phyloP scores from a whole-genome alignment of 35 echinoderm and acorn worm species.

The Apostichopus japonicus region DNA sequence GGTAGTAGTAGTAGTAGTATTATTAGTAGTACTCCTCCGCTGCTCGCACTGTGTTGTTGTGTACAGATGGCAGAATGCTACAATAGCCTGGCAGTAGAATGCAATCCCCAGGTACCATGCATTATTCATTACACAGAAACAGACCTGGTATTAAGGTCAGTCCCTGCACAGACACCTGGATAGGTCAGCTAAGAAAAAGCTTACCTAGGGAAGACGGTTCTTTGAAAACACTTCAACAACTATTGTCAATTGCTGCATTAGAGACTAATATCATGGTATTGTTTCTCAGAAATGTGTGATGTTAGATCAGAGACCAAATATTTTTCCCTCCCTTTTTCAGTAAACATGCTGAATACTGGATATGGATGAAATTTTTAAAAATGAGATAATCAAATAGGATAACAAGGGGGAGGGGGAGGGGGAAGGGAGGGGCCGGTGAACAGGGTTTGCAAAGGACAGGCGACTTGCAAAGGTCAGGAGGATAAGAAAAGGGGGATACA shows the following conservation, averaged over 20 bases:
- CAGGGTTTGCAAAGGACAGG: too few relatives aligned
- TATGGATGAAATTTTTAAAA: too few relatives aligned
- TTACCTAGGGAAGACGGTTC: constrained; percentile 6
- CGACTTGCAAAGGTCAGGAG: too few relatives aligned
- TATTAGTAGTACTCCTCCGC: not conserved
- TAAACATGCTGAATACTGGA: too few relatives aligned
- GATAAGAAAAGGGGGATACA: too few relatives aligned
- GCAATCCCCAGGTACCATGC: constrained; percentile 37
- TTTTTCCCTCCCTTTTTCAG: too few relatives aligned
- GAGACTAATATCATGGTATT: not conserved
- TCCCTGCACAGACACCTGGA: constrained; percentile 22
- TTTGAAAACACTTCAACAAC: not conserved
- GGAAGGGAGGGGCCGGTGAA: too few relatives aligned
- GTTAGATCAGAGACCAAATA: not conserved
- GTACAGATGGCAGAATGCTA: constrained; percentile 18
- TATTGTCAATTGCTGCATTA: not conserved
- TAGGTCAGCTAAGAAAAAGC: constrained; percentile 21
- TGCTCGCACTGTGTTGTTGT: not conserved
- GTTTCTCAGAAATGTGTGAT: not conserved
- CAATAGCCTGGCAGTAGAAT: constrained; percentile 18
- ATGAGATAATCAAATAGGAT: too few relatives aligned
- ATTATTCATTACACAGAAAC: constrained; percentile 34
- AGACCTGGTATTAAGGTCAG: constrained; percentile 50
- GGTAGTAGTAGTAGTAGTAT: too few relatives aligned
- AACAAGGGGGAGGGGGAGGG: too few relatives aligned